Evolutionary conservation across 2,888 invertebrate genomes (phyloP).

Genomic region (Tachina grossa): DNA sequence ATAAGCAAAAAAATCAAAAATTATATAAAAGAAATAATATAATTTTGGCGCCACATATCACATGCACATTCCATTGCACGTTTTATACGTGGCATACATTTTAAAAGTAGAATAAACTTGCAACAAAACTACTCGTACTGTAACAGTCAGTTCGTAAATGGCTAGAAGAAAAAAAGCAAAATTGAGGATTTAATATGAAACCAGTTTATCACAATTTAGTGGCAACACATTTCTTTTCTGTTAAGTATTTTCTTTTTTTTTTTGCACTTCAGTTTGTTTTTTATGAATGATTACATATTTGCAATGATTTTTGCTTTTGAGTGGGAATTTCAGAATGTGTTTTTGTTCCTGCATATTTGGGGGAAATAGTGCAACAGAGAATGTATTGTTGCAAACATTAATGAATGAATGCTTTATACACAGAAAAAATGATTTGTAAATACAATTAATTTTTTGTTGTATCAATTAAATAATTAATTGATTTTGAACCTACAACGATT

Average conservation of each 20-base stretch:
- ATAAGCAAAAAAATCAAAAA: constrained; percentile 8
- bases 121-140: constrained; percentile 16
- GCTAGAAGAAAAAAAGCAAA: constrained; percentile 31
- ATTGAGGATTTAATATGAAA: constrained; percentile 67
- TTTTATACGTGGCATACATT: constrained; percentile 65
- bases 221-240: constrained; percentile 58
- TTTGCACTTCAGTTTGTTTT: background rate
- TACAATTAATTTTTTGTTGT: no score
- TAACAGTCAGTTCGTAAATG: constrained; percentile 34
- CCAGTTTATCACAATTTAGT: constrained; percentile 69
- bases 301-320: background rate
- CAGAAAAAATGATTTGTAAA: no score
- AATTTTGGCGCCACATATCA: constrained; percentile 69
- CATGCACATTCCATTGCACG: constrained; percentile 37
- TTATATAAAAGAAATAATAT: constrained; percentile 38
- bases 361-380: background rate
- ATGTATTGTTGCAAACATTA: background rate
- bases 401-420: no score
- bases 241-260: constrained; percentile 26
- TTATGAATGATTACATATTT: background rate
- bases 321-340: constrained; percentile 1
- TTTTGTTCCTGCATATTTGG: constrained; percentile 16
- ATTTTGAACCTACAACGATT: no score
- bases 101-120: constrained; percentile 29
- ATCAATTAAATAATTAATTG: no score